A percentile compares a stretch with the other conserved stretches of the same genome.
These are phyloP conservation scores for Ifrita kowaldi DNA, from an alignment of 2,113 vertebrate species.

Conservation along the genomic window DNA sequence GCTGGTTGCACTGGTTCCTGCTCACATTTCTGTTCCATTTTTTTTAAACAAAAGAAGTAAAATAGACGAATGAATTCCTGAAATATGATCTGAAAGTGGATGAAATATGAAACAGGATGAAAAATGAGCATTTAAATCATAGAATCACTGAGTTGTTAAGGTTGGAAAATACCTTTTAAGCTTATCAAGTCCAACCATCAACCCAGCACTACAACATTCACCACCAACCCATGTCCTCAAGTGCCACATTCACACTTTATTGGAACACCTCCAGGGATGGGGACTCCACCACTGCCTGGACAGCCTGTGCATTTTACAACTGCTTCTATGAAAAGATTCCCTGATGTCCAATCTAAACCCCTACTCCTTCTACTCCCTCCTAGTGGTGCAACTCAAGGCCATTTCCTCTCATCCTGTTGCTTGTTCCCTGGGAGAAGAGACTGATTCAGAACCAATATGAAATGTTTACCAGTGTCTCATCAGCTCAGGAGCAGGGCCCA, in stretches of 20 bases:
- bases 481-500: not conserved
- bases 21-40: no score
- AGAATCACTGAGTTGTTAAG: not conserved
- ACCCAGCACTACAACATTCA: not conserved
- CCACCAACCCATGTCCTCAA: not conserved
- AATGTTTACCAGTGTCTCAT: not conserved
- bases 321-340: not conserved
- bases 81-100: accelerated
- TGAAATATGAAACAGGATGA: not conserved
- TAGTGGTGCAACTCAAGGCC: not conserved
- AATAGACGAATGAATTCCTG: not conserved
- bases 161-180: not conserved
- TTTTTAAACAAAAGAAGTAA: not conserved
- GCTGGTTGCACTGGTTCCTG: not conserved
- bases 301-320: not conserved
- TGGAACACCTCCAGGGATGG: not conserved
- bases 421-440: not conserved
- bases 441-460: not conserved
- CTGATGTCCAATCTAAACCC: not conserved
- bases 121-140: not conserved
- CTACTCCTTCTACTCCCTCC: no score
- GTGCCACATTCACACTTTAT: not conserved
- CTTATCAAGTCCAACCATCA: not conserved
- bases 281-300: not conserved
- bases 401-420: not conserved